Evolutionary conservation across 2,888 invertebrate species (phyloP), one percentile per base, ranked within the genome.

Genomic region (Psylliodes chrysocephalus): DNA sequence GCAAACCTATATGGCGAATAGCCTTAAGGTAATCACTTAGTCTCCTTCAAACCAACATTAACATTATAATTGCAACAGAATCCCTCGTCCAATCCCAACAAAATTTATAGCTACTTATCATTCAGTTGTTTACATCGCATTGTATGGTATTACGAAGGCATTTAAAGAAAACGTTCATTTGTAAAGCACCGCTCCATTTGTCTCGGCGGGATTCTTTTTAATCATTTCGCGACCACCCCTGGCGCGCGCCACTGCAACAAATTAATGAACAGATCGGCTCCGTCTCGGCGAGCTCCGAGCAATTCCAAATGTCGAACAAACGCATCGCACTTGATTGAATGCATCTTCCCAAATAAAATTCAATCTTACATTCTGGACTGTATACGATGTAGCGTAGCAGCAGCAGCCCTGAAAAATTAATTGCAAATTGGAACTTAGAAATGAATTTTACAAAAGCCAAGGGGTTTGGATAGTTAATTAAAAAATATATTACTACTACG

Each of bases 121-220:
- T 42, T 42, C 42, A 42, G 42, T 18, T 42, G 42, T 42, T 42
- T 42, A 42, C 42, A 18, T 42, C 18, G 42, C 18, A 18, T n/a
- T n/a, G n/a, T n/a, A n/a, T n/a, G n/a, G n/a, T n/a, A n/a, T n/a
- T n/a, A n/a, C n/a, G n/a, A 10, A 42, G 18, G 42, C 42, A 42
- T 42, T 42, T 42, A 42, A 42, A 42, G 15, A 42, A n/a, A 42
- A 42, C 10, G n/a, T 42, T 42, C 17, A 42, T 42, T 42, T 42
- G 18, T 42, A 42, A 18, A 62, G 67, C 71, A 72, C 75, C 75
- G 75, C 73, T 68, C 69, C 73, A 75, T 76, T 74, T 25, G 52
- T 52, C 33, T 33, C 38, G n/a, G 28, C 52, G 38, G 52, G 52
- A 35, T 72, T 72, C 73, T 75, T 75, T 77, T 76, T 77, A 78